These are phyloP conservation scores for Cephus nigrinus DNA, from an alignment of 2,888 invertebrate species.

Conservation along the genomic window DNA sequence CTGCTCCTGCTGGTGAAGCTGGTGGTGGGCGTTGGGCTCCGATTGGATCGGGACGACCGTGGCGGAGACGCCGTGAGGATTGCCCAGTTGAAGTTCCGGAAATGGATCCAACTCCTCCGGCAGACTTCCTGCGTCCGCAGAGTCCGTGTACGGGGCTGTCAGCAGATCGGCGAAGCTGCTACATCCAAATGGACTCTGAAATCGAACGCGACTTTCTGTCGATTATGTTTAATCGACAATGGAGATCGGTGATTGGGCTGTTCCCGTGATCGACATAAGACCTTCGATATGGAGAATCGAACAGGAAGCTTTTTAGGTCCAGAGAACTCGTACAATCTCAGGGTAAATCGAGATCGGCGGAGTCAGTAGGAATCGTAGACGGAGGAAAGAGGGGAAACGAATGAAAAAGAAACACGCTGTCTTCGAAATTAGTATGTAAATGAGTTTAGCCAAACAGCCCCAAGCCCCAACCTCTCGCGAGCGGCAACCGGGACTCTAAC, in stretches of 20 bases:
- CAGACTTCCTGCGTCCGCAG: constrained; percentile 72
- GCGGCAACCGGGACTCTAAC: no score
- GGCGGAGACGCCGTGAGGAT: constrained; percentile 50
- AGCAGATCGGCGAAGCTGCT: constrained; percentile 82
- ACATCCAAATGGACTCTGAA: constrained; percentile 81
- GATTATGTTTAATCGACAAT: neutral
- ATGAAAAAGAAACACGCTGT: no score
- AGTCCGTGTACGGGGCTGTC: constrained; percentile 80
- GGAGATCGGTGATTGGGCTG: neutral
- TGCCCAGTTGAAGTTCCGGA: constrained; percentile 72
- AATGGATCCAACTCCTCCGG: constrained; percentile 82
- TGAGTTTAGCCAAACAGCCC: no score
- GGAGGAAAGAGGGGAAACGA: no score
- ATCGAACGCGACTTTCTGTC: neutral
- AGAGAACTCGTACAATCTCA: no score
- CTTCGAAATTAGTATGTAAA: no score
- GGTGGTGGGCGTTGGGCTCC: constrained; percentile 54
- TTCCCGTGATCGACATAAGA: neutral
- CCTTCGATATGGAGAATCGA: neutral
- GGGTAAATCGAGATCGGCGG: no score
- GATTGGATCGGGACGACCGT: constrained; percentile 54
- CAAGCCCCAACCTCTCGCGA: no score
- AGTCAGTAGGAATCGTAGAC: neutral
- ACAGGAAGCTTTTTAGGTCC: no score
- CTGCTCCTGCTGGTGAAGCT: constrained; percentile 42